Evolutionary conservation across 2,888 invertebrate species (phyloP), one percentile per base, ranked within the genome.

Genomic region (Eledone cirrhosa): DNA sequence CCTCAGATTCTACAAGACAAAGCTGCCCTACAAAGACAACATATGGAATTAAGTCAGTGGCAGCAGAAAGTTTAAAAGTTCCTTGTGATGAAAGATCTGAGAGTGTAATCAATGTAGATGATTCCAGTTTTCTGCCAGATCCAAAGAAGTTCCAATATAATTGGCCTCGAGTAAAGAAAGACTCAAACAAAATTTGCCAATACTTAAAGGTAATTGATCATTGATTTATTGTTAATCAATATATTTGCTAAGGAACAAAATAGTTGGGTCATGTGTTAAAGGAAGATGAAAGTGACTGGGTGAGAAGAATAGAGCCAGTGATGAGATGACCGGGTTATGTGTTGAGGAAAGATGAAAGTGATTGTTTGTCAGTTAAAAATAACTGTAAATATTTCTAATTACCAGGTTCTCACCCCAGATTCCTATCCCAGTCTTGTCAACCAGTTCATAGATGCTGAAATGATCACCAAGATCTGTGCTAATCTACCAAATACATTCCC

Each of bases 121-220:
- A 77, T 19, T 80, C 80, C n/a, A 33, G 77, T 29, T 80, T 84
- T 11, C 88, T 88, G 47, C 80, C 83, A 48, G 85, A 85, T 63
- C 88, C 90, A 1, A 87, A 84, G 63, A 89, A 90, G 82, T 89
- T 90, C 77, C 89, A 89, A 79, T 80, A 87, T 53, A 88, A 89
- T 78, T 90, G 87, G 83, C 88, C 87, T 81, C 77, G 82, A 29
- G 80, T 90, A 29, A 89, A 87, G 78, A 82, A 84, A 77, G 82
- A 87, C 48, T 78, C 80, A 8, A 82, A 85, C 19, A 80, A 84
- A 13, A 87, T 89, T 79, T 88, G 86, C 81, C 78, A 84, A 41
- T 90, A 90, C 82, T 84, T 89, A 63, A 87, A 87, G 86, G 90
- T 90, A 81, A 78, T 8, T 31, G 16, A 22, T 24, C 65, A 63